Evolutionary conservation across 2,888 invertebrate species (phyloP).

Genomic region (Hypolimnas misippus): DNA sequence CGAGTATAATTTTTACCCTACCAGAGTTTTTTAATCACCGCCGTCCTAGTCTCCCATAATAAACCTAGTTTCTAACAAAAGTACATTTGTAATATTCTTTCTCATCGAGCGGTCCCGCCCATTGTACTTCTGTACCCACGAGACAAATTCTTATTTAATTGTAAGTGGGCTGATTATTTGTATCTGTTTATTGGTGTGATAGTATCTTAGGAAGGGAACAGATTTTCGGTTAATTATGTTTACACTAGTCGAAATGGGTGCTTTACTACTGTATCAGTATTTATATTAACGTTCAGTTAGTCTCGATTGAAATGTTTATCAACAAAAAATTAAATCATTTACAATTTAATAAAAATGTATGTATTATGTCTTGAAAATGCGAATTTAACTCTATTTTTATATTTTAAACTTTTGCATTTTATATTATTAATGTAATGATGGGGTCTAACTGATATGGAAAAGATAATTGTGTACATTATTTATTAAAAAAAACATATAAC

Average conservation of each 20-base stretch:
- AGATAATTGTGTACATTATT: no score
- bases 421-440: no score
- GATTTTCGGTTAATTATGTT: not conserved
- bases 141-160: constrained; percentile 47
- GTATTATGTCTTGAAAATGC: no score
- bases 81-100: constrained; percentile 47
- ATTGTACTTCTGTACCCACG: constrained; percentile 47
- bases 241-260: not conserved
- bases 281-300: no score
- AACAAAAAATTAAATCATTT: no score
- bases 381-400: no score
- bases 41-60: constrained; percentile 49
- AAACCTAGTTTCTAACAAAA: constrained; percentile 48
- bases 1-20: not conserved
- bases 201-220: not conserved
- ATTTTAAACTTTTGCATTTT: no score
- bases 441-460: no score
- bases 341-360: no score
- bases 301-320: no score
- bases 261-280: no score
- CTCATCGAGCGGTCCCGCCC: constrained; percentile 37
- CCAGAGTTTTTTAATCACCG: constrained; percentile 6
- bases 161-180: constrained; percentile 24
- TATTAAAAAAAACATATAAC: no score
- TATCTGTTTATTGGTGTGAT: constrained; percentile 3